Base-by-base conservation (phyloP, 92 coral and sea anemone genomes). In the Epizoanthus fatuus region DNA sequence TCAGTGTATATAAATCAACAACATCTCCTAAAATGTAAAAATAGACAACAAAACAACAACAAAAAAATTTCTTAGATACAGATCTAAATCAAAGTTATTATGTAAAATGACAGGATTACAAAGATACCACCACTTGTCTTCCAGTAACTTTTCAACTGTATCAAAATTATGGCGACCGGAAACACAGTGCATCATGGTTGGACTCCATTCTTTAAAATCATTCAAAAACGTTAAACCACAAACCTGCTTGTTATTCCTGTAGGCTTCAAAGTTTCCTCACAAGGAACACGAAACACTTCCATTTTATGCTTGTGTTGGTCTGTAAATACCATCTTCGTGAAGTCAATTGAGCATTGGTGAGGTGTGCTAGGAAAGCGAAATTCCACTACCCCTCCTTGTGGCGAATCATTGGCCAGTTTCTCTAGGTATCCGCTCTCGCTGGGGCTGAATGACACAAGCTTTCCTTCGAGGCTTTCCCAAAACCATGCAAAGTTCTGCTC, bases 401-500 rank as follows among this genome's bases (percentile, higher is more conserved):
- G 52, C 7, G 29, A 51, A 56, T 11, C 44, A 13, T 14, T 81
- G 84, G 51, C 82, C 40, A 86, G 58, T 58, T 65, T 60, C 67
- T 92, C 95, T 29, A 92, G 72, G 66, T 44, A 79, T 29, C 63
- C 86, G 15, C 87, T 79, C 73, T 92, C 95, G 14, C 79, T 62
- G 14, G 82, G 88, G 20, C 88, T 86, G 32, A 92, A 92, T 20
- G 89, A 84, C 13, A 75, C 65, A n/a, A 74, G 19, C 38, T 80
- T 81, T 59, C 35, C 37, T 22, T 65, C 58, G 3, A 64, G 59
- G 14, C 72, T 72, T 79, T 86, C 89, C 95, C 95, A 92, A n/a
- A 65, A 81, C 95, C 95, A 92, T 14, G 71, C 53, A 6, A 69
- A 80, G 17, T 38, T 16, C 25, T 64, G 62, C 12, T 70, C 38